Conservation (phyloP, 2,113 vertebrate genomes). For the Chaetorhynchus papuensis region DNA sequence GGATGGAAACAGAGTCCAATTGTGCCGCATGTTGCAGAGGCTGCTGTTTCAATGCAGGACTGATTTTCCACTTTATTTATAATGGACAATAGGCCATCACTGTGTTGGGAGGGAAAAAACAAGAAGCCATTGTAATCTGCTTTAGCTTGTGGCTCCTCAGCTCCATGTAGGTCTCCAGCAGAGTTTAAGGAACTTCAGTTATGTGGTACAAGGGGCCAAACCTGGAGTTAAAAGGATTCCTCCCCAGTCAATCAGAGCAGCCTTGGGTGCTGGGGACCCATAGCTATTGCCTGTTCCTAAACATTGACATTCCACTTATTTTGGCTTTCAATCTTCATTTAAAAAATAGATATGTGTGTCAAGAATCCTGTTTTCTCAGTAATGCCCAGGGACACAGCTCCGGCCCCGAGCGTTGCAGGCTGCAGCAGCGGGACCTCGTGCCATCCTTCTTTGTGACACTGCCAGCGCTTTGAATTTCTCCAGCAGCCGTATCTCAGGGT, state of each 20-base stretch:
- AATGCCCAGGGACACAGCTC: neutral
- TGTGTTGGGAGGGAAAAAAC: neutral
- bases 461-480: neutral
- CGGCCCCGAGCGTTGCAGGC: neutral
- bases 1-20: neutral
- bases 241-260: neutral
- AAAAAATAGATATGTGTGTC: neutral
- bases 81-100: neutral
- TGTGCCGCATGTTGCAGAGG: neutral
- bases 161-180: neutral
- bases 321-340: conserved; percentile 37
- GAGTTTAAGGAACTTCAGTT: neutral
- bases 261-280: neutral
- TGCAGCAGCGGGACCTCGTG: neutral
- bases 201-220: neutral
- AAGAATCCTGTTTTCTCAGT: conserved; percentile 14
- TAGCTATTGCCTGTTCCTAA: neutral
- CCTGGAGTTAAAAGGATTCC: neutral
- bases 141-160: neutral
- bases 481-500: neutral
- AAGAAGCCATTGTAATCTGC: neutral
- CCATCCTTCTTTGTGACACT: conserved; percentile 1
- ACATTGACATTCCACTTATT: conserved; percentile 37
- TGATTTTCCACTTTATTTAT: conserved; percentile 34
- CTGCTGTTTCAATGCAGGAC: neutral